These are phyloP conservation scores for Speoplatyrhinus poulsoni DNA, from an alignment of 2,113 vertebrate genomes.

Conservation along the genomic window DNA sequence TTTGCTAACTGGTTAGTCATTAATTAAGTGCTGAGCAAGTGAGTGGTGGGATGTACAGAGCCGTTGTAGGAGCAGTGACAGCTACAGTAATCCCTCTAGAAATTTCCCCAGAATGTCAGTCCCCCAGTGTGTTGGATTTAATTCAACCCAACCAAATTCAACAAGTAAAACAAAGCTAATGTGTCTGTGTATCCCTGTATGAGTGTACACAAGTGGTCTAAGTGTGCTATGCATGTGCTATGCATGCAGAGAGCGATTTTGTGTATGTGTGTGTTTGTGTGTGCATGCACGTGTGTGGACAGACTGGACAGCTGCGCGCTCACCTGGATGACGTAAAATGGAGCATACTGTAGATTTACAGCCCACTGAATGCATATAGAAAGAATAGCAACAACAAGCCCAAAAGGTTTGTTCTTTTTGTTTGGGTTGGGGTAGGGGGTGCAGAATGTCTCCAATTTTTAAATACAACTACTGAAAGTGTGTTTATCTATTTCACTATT, in stretches of 20 bases:
- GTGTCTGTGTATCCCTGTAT: no score
- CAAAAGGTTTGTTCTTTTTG: conserved; percentile 31
- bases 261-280: background rate
- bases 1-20: no score
- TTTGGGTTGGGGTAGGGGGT: conserved; percentile 1
- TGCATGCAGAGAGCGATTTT: background rate
- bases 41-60: no score
- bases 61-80: no score
- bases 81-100: no score
- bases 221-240: no score
- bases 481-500: conserved; percentile 56
- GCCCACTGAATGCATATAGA: conserved; percentile 22
- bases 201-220: no score
- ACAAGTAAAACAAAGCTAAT: conserved; percentile 36
- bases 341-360: conserved; percentile 18
- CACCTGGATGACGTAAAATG: conserved; percentile 5
- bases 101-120: no score
- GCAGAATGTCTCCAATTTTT: conserved; percentile 16
- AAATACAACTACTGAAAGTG: conserved; percentile 36
- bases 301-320: background rate
- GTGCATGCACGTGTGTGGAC: background rate
- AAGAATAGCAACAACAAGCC: conserved; percentile 26
- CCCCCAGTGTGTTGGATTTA: no score
- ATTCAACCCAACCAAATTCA: conserved; percentile 13
- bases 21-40: no score